Evolutionary conservation across 2,113 vertebrate species (phyloP), one percentile per base, ranked within the genome.

Genomic region (Podilymbus podiceps): DNA sequence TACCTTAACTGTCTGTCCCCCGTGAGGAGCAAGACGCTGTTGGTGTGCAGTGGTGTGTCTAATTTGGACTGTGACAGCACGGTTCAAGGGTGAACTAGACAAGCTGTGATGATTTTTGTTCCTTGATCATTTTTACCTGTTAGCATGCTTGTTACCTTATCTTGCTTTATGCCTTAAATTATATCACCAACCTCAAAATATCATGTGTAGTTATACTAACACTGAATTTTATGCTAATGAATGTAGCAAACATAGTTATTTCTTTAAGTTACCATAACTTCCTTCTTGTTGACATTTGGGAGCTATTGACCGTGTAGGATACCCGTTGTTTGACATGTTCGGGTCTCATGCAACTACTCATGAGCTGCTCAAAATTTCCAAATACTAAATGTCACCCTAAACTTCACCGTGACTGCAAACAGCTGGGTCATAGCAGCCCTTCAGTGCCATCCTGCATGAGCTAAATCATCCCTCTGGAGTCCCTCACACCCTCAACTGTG

Each of bases 1-100:
- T 15, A 12, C 58, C n/a, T 35, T 17, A 15, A 1, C 20, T 19
- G 33, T 8, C 59, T 21, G 31, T 2, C 47, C 7, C 42, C 47
- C 0, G 1, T 20, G 19, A 46, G 47, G 47, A 73, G 31, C 20
- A 14, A 6, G 64, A 22, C 5, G 1, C 20, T 28, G 33, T 8
- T n/a, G 27, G 8, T 19, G 47, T 31, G 66, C 7, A 7, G 31
- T 22, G 38, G 1, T 35, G 2, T 6, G 6, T 47, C 50, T 4
- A 6, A 28, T 28, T 22, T 31, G 46, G 52, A 6, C 14, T 20
- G 38, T 30, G 55, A 24, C 42, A 40, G 52, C 47, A 24, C 16
- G 6, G 18, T 15, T 40, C 22, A 23, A 60, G 59, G 75, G 17
- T n/a, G 23, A 44, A 15, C 23, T 23, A 17, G 38, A n/a, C 15